phyloP scores from a whole-genome alignment of 1,140 invertebrate genomes.

The Psilanteris sp. region DNA sequence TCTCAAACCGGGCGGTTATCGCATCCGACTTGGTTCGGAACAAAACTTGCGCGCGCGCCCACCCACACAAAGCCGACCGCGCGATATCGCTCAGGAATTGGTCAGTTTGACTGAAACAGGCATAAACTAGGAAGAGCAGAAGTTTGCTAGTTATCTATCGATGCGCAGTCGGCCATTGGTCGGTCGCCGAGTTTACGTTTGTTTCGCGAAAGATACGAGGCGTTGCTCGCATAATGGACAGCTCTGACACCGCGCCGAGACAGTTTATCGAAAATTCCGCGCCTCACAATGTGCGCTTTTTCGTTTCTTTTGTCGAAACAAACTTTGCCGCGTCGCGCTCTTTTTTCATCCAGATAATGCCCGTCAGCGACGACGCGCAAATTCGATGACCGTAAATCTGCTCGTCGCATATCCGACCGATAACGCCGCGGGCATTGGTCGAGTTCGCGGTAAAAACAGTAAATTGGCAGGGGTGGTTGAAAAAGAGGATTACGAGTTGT shows the following conservation, averaged over 20 bases:
- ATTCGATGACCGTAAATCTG: too few species aligned
- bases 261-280: constrained; percentile 70
- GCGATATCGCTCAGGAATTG: constrained; percentile 66
- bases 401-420: too few species aligned
- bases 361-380: too few species aligned
- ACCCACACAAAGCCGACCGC: constrained; percentile 9
- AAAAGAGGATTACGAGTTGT: too few species aligned
- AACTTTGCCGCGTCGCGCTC: constrained; percentile 38
- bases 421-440: too few species aligned
- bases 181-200: constrained; percentile 68
- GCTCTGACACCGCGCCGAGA: constrained; percentile 60
- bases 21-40: constrained; percentile 45
- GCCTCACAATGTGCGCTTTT: constrained; percentile 57
- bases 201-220: constrained; percentile 70
- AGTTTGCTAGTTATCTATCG: constrained; percentile 70
- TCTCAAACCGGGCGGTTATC: constrained; percentile 55
- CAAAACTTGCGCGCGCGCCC: constrained; percentile 41
- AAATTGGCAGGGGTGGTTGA: too few species aligned
- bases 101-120: constrained; percentile 62
- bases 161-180: constrained; percentile 66
- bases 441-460: too few species aligned
- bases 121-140: constrained; percentile 66
- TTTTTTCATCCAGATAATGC: constrained; percentile 34
- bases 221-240: constrained; percentile 63
- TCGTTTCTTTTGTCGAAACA: constrained; percentile 61